These are phyloP conservation scores for Sitta europaea DNA, from an alignment of 2,113 vertebrate genomes.

Conservation along the genomic window DNA sequence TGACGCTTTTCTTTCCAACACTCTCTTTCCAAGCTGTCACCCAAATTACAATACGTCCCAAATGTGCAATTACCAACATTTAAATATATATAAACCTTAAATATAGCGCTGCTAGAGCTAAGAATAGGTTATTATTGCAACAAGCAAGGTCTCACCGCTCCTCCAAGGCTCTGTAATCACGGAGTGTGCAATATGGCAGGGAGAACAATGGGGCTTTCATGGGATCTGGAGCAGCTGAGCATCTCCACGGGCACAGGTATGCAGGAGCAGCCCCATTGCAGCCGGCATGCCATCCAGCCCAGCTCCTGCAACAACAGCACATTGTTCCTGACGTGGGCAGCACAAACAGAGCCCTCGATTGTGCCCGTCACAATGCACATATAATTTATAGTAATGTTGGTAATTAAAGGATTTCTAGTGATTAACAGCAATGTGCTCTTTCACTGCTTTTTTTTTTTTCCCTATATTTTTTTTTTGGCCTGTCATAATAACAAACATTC, in stretches of 20 bases:
- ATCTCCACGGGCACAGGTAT: constrained; percentile 33
- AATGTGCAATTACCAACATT: not conserved
- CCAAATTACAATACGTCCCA: not conserved
- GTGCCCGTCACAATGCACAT: constrained; percentile 46
- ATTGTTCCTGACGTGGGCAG: constrained; percentile 46
- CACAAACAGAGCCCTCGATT: constrained; percentile 59
- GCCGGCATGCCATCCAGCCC: not conserved
- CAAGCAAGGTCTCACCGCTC: not conserved
- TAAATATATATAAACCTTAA: not conserved
- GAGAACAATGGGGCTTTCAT: constrained; percentile 2
- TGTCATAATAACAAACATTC: constrained; percentile 53
- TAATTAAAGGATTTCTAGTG: constrained; percentile 71
- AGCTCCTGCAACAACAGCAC: constrained; percentile 42
- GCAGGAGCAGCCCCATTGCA: not conserved
- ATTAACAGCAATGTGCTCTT: constrained; percentile 60
- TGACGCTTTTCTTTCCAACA: not conserved
- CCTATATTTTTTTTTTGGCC: not conserved
- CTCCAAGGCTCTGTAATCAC: not conserved
- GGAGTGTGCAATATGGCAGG: not conserved
- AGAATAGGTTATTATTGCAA: not conserved
- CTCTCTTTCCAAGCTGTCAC: not conserved
- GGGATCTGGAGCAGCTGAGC: not conserved
- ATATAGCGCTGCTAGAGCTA: not conserved
- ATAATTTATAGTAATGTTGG: constrained; percentile 67
- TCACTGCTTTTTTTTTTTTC: not conserved